These are phyloP conservation scores for Pachyseris speciosa DNA, from an alignment of 64 coral and sea anemone species.

Conservation along the genomic window DNA sequence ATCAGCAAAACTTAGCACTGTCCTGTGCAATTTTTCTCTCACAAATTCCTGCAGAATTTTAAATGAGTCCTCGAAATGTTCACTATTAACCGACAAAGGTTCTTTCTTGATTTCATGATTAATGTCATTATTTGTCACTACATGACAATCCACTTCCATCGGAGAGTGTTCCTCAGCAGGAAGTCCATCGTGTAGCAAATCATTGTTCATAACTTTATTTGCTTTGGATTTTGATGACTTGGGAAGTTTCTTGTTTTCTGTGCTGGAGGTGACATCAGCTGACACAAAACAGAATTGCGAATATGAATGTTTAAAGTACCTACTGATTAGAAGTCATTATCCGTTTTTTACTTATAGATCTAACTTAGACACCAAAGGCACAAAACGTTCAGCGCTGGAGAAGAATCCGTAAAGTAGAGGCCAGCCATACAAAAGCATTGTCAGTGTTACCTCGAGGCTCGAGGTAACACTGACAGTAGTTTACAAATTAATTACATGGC, in stretches of 20 bases:
- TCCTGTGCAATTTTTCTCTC: constrained; percentile 86
- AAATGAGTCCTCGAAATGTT: constrained; percentile 65
- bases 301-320: too few species aligned
- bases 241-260: constrained; percentile 1
- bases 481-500: too few species aligned
- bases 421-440: too few species aligned
- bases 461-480: too few species aligned
- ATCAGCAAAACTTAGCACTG: constrained; percentile 91
- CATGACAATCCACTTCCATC: constrained; percentile 84
- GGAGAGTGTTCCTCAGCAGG: constrained; percentile 58
- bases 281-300: neutral
- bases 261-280: neutral
- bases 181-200: neutral
- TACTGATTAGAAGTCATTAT: too few species aligned
- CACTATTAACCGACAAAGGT: constrained; percentile 60
- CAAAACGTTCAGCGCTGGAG: too few species aligned
- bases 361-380: too few species aligned
- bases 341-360: too few species aligned
- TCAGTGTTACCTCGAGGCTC: too few species aligned
- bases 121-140: constrained; percentile 14
- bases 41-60: constrained; percentile 84
- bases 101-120: constrained; percentile 29
- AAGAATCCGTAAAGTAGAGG: too few species aligned
- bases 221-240: constrained; percentile 34
- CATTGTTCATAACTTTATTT: constrained; percentile 29